These are phyloP conservation scores for Phrynosoma platyrhinos DNA, from an alignment of 2,113 vertebrate genomes.

Conservation along the genomic window DNA sequence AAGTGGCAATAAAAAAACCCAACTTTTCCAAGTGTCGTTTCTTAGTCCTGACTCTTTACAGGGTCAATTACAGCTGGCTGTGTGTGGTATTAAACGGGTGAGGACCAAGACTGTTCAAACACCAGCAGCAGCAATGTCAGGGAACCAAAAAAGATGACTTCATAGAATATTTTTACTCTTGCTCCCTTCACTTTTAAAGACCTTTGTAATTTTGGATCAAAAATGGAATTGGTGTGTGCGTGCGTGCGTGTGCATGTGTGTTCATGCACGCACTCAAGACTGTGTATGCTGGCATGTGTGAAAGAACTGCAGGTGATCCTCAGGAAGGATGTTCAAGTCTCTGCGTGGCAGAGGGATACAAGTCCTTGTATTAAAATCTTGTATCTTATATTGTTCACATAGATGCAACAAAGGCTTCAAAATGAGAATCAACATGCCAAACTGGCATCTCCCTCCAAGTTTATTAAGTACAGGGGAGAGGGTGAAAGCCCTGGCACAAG, in stretches of 20 bases:
- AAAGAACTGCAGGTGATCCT: background rate
- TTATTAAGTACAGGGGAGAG: background rate
- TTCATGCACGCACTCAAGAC: too few species aligned
- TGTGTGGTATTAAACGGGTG: background rate
- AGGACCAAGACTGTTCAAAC: background rate
- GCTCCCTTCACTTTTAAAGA: too few species aligned
- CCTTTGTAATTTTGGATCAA: background rate
- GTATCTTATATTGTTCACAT: too few species aligned
- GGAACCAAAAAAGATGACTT: background rate
- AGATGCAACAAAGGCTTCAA: background rate
- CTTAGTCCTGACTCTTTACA: background rate
- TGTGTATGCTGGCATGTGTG: background rate
- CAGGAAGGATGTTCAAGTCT: background rate
- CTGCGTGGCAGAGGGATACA: too few species aligned
- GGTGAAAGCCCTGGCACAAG: background rate
- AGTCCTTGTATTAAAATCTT: background rate
- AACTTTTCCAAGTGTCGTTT: too few species aligned
- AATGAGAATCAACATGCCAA: background rate
- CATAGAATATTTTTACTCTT: background rate
- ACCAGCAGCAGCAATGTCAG: background rate
- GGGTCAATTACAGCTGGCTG: background rate
- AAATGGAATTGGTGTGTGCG: background rate
- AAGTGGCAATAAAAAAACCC: too few species aligned
- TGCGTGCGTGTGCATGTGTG: background rate
- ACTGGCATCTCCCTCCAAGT: background rate